Evolutionary conservation across 2,888 invertebrate genomes (phyloP).

Genomic region (Elysia crispata): DNA sequence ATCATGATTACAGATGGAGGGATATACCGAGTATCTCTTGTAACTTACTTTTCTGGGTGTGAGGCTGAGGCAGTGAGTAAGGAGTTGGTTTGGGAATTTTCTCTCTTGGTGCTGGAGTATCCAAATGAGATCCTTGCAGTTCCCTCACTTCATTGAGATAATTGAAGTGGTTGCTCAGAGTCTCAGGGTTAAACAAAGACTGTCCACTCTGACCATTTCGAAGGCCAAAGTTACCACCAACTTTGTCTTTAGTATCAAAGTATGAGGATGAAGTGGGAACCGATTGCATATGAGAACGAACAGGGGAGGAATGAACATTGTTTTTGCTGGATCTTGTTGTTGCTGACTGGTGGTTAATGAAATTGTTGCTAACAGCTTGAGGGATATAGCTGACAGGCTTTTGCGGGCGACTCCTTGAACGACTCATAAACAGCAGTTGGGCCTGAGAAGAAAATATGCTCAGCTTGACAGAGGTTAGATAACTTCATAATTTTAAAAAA

Average conservation of each 20-base stretch:
- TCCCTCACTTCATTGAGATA: conserved; percentile 55
- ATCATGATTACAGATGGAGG: too few species aligned
- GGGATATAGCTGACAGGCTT: conserved; percentile 31
- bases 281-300: too few species aligned
- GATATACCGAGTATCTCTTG: too few species aligned
- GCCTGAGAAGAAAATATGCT: conserved; percentile 56
- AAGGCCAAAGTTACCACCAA: too few species aligned
- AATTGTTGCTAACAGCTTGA: conserved; percentile 12
- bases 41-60: conserved; percentile 52
- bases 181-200: conserved; percentile 40
- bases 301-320: too few species aligned
- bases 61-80: conserved; percentile 41
- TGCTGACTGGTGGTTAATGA: too few species aligned
- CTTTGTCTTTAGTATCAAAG: too few species aligned
- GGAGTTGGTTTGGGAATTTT: conserved; percentile 67
- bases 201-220: neutral
- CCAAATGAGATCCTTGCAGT: conserved; percentile 62
- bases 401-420: conserved; percentile 42
- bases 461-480: neutral
- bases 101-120: conserved; percentile 71
- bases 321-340: too few species aligned
- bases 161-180: conserved; percentile 51
- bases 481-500: neutral
- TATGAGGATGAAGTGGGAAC: too few species aligned
- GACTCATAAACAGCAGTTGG: conserved; percentile 61